Base-by-base conservation (phyloP, 2,888 invertebrate genomes). In the Lysandra bellargus region DNA sequence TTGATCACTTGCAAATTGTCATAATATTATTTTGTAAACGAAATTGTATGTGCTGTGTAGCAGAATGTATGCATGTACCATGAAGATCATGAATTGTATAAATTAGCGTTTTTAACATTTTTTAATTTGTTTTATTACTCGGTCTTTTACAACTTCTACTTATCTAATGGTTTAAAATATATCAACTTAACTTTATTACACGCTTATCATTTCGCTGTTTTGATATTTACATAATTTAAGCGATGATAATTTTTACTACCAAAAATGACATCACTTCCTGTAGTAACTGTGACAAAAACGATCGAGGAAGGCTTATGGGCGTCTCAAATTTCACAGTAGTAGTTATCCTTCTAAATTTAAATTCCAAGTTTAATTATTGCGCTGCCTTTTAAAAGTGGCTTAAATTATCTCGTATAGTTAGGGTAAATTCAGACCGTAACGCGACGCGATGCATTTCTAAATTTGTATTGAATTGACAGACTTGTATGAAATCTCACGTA, bases 281-380 rank as follows among this genome's bases (percentile, higher is more conserved):
- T 14, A 33, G 14, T 30, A 23, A 69, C 64, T 69, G 6, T 17
- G 33, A 69, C 69, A 69, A 33, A 69, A 33, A 69, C 33, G 14
- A 37, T 37, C 33, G 33, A 69, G 33, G 69, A 69, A 69, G 69
- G 69, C 30, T 37, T 37, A 69, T 6, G 14, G 17, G 14, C 33
- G 33, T 69, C 12, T 69, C 64, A 30, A 30, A 69, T 69, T 69
- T 69, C 64, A 61, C 7, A 14, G 30, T 30, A 30, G 64, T 12
- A 37, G 33, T 69, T 37, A 37, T 69, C 69, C 69, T 69, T 69
- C 33, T 69, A 37, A 69, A 69, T 37, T 69, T 37, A 69, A 23
- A 64, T n/a, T 23, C 30, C 30, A 64, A 64, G 23, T 64, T 64
- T 30, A 23, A 23, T 23, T 12, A 64, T 4, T 12, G 9, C 2